These are phyloP conservation scores for Masnerella sp. DNA, from an alignment of 2,888 invertebrate species.

Conservation along the genomic window DNA sequence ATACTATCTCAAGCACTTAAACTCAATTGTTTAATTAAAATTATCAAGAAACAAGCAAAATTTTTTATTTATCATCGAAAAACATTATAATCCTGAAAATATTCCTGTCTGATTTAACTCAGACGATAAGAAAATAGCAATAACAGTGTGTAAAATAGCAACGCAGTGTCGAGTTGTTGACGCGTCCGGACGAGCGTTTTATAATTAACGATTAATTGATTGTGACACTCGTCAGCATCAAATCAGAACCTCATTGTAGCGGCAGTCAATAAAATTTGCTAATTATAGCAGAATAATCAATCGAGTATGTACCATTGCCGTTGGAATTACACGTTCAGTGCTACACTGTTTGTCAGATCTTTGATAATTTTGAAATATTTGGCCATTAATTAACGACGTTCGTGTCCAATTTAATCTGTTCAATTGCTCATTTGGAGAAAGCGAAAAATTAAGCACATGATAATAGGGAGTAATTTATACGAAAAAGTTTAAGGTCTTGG, in stretches of 20 bases:
- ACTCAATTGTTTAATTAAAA: too few species aligned
- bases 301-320: slow-evolving; percentile 26
- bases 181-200: slow-evolving; percentile 12
- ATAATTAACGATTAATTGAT: slow-evolving; percentile 41
- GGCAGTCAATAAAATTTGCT: slow-evolving; percentile 46
- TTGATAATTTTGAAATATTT: slow-evolving; percentile 18
- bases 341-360: background rate
- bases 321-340: slow-evolving; percentile 14
- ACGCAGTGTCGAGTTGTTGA: background rate
- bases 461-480: too few species aligned
- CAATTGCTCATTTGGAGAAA: background rate
- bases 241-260: slow-evolving; percentile 32
- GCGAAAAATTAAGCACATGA: too few species aligned
- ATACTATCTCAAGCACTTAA: too few species aligned
- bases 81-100: too few species aligned
- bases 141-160: too few species aligned
- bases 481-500: too few species aligned
- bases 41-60: too few species aligned
- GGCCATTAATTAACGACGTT: slow-evolving; percentile 10
- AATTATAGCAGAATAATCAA: slow-evolving; percentile 52
- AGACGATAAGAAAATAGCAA: slow-evolving; percentile 34
- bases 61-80: too few species aligned
- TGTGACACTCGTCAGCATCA: slow-evolving; percentile 31
- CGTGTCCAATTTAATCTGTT: background rate
- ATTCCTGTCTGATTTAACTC: too few species aligned